A percentile compares a stretch with the other conserved stretches of the same genome.
Evolutionary conservation across 1,140 invertebrate species (phyloP).

Genomic region (Gerris buenoi): DNA sequence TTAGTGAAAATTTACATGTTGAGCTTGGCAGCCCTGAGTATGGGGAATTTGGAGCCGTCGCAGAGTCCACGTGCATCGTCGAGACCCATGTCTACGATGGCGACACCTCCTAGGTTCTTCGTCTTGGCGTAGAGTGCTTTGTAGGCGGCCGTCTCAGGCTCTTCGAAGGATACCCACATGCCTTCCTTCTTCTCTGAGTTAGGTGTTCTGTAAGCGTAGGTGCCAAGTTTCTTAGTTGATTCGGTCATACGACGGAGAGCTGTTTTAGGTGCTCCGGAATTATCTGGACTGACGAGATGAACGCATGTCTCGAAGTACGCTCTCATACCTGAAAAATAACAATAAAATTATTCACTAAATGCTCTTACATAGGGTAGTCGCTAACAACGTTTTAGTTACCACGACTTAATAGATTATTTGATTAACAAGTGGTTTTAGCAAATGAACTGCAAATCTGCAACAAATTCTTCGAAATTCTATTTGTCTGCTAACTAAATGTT

Average conservation of each 20-base stretch:
- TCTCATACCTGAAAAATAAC: constrained; percentile 42
- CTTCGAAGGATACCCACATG: constrained; percentile 82
- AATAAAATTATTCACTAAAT: no score
- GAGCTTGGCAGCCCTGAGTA: constrained; percentile 43
- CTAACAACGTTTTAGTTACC: no score
- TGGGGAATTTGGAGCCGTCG: constrained; percentile 58
- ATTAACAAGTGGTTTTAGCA: no score
- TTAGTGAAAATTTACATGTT: constrained; percentile 27
- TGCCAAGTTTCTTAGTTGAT: constrained; percentile 57
- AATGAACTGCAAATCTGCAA: no score
- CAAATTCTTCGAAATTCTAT: no score
- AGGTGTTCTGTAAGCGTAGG: constrained; percentile 55
- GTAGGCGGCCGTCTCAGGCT: constrained; percentile 63
- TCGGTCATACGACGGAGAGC: constrained; percentile 53
- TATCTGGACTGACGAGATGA: constrained; percentile 47
- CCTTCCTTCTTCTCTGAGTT: constrained; percentile 39
- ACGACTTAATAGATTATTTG: no score
- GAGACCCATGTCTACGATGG: constrained; percentile 60
- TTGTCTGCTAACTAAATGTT: no score
- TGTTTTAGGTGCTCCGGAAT: constrained; percentile 38
- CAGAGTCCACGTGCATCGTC: constrained; percentile 73
- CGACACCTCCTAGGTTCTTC: constrained; percentile 63
- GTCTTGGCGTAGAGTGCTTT: constrained; percentile 62
- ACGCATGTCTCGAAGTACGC: constrained; percentile 70
- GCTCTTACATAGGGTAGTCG: no score